Conservation (phyloP, 1,140 invertebrate species). For the Stegodyphus dumicola region DNA sequence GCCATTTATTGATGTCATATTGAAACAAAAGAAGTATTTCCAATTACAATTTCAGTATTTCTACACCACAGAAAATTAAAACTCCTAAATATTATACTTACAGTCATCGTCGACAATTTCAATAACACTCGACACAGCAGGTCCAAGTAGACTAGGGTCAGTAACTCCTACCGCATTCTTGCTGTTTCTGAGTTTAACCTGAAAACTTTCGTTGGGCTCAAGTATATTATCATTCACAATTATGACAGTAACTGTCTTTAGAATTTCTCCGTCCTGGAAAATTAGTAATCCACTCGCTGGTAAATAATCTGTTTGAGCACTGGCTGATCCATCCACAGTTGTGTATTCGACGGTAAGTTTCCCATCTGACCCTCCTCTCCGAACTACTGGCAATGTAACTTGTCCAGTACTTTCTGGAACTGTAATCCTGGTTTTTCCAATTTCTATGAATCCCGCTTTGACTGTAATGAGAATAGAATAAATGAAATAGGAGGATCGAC, state of each 20-base stretch:
- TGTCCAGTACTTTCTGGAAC: neutral
- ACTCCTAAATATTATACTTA: neutral
- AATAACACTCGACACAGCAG: neutral
- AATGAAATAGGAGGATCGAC: too few relatives aligned
- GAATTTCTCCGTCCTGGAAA: neutral
- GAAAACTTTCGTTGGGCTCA: neutral
- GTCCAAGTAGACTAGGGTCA: neutral
- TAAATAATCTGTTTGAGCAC: neutral
- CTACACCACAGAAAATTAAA: too few relatives aligned
- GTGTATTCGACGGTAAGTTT: neutral
- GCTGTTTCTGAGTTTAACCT: neutral
- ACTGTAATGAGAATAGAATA: too few relatives aligned
- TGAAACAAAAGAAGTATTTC: too few relatives aligned
- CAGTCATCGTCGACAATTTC: constrained; percentile 8
- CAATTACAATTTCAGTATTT: too few relatives aligned
- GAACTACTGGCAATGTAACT: neutral
- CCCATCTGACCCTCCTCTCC: constrained; percentile 7
- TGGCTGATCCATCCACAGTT: neutral
- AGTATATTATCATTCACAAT: neutral
- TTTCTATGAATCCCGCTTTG: neutral
- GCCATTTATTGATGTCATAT: too few relatives aligned
- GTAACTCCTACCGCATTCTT: neutral
- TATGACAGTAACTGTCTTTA: neutral
- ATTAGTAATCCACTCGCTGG: neutral
- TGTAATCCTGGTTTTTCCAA: neutral